Conservation (phyloP, 2,797 vertebrate species). For the Lutjanus argentimaculatus region DNA sequence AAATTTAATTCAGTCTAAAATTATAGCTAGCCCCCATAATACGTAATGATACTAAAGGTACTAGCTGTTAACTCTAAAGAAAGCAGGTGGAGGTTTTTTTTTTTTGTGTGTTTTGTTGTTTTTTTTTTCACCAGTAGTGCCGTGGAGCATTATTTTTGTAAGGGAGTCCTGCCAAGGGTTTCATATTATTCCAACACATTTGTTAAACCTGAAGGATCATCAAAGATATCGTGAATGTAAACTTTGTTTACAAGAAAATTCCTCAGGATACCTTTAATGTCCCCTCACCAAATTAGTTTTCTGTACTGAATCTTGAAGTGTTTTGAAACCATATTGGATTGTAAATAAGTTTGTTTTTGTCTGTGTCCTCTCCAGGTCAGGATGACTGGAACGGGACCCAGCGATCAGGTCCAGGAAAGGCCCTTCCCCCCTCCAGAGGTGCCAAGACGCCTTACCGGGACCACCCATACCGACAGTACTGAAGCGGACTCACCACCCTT, state of each 20-base stretch:
- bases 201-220: neutral
- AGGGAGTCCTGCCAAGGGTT: neutral
- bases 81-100: too few species aligned
- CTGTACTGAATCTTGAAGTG: neutral
- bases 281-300: neutral
- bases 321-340: neutral
- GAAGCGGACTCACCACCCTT: slow-evolving; percentile 88
- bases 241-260: neutral
- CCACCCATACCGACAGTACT: slow-evolving; percentile 97
- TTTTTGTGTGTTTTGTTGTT: too few species aligned
- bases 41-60: neutral
- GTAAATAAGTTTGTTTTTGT: neutral
- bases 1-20: neutral
- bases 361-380: slow-evolving; percentile 86
- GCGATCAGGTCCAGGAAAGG: slow-evolving; percentile 88
- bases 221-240: neutral
- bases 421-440: slow-evolving; percentile 89
- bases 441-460: slow-evolving; percentile 95
- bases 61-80: neutral
- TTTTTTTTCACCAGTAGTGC: too few species aligned
- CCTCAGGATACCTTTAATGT: neutral
- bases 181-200: neutral
- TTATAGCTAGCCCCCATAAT: neutral
- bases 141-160: fast-evolving
- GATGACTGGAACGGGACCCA: slow-evolving; percentile 97